phyloP scores from a whole-genome alignment of 1,140 invertebrate genomes.

The Campoletis sonorensis region DNA sequence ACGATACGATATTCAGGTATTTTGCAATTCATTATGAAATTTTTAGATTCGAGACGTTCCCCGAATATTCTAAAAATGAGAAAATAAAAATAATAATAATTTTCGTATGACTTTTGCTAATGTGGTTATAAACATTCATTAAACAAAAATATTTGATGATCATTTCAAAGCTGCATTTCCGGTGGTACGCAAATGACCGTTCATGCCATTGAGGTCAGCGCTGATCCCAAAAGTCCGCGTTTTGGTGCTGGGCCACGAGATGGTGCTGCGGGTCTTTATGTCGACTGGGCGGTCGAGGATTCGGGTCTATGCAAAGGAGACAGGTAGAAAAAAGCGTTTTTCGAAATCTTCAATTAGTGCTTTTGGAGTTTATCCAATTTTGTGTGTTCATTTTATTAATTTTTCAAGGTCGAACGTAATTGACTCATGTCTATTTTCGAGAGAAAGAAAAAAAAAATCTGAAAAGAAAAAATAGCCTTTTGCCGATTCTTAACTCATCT shows the following conservation, averaged over 20 bases:
- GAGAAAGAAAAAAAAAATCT: neutral
- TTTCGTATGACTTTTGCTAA: neutral
- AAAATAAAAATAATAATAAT: neutral
- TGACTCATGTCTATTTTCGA: neutral
- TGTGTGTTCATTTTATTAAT: conserved; percentile 15
- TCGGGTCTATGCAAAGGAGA: conserved; percentile 86
- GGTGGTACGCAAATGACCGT: conserved; percentile 76
- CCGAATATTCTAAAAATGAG: neutral
- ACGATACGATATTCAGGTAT: conserved; percentile 83
- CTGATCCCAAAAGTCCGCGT: conserved; percentile 81
- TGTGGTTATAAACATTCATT: neutral
- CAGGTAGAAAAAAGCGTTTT: conserved; percentile 75
- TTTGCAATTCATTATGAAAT: neutral
- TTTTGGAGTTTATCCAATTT: neutral
- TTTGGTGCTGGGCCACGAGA: conserved; percentile 79
- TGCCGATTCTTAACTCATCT: neutral
- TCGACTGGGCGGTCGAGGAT: conserved; percentile 88
- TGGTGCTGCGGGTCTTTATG: conserved; percentile 79
- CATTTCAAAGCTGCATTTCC: conserved; percentile 75
- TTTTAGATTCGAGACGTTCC: too few species aligned
- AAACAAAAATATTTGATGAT: conserved; percentile 17
- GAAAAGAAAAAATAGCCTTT: neutral
- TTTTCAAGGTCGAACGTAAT: too few species aligned
- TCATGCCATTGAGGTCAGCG: conserved; percentile 82
- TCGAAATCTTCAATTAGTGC: neutral